A percentile compares a stretch with the other conserved stretches of the same genome.
Evolutionary conservation across 2,797 vertebrate species (phyloP).

Genomic region (Parauchenoglanis ngamensis): DNA sequence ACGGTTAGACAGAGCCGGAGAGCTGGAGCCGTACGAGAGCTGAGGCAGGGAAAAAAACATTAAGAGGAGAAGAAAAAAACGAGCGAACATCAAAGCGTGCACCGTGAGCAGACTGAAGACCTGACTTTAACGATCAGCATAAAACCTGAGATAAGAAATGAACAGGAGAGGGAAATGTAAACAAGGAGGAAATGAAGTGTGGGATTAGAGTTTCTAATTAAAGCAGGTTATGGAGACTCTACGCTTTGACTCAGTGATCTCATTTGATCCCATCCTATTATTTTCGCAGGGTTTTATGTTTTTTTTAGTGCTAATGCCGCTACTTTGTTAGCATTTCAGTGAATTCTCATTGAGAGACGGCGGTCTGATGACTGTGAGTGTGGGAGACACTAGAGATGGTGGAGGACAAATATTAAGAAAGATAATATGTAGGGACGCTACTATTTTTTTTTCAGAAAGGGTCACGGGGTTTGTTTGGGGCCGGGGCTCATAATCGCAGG

Average conservation of each 20-base stretch:
- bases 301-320: constrained; percentile 30
- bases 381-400: neutral
- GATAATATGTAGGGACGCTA: neutral
- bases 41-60: constrained; percentile 46
- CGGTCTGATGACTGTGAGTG: neutral
- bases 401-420: neutral
- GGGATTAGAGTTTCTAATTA: constrained; percentile 35
- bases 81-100: neutral
- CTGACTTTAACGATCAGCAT: neutral
- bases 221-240: neutral
- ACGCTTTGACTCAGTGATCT: constrained; percentile 7
- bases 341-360: neutral
- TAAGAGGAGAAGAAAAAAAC: no score
- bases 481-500: neutral
- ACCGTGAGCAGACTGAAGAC: neutral
- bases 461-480: neutral
- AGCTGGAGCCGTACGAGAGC: constrained; percentile 86
- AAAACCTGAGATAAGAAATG: neutral
- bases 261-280: constrained; percentile 28
- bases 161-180: constrained; percentile 10
- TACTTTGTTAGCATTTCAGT: constrained; percentile 10
- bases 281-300: constrained; percentile 13
- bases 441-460: neutral
- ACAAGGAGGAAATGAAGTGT: constrained; percentile 37
- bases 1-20: constrained; percentile 84